Evolutionary conservation across 2,797 vertebrate genomes (phyloP), one percentile per base, ranked within the genome.

Genomic region (Dendrocincla fuliginosa): DNA sequence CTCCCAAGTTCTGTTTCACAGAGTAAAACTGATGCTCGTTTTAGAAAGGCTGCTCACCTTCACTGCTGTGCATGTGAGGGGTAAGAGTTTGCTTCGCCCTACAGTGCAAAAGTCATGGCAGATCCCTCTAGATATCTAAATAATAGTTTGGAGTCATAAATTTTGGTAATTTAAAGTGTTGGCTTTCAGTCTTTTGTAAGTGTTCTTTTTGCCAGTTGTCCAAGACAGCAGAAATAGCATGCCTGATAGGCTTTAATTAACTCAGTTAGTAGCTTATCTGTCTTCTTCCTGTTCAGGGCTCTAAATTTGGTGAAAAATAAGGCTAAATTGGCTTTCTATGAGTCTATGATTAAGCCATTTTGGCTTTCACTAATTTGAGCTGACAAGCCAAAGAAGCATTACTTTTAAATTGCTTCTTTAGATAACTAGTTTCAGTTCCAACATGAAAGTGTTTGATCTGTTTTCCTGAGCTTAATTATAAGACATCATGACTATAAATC

Each of bases 311-410:
- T 94, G 87, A 96, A 95, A 97, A 96, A 94, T 77, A 87, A 93
- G 42, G 57, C 75, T 93, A 93, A 94, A 94, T 93, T 96, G 25
- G 82, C 87, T 95, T 95, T 93, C 84, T 92, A 47, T 89, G 81
- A 85, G 71, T 91, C 65, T 89, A 78, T 71, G 87, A 94, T 90
- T 91, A 90, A 97, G 57, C 87, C 79, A 44, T 91, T 89, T 91
- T 94, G 92, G 61, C 64, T 85, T 89, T 93, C 50, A 52, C 89
- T 96, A 93, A 94, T 97, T 68, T 87, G 69, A 96, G 57, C 53
- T 95, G 95, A 96, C 96, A 96, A 96, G 79, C 87, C 87, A 91
- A 83, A 96, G 95, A 85, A 96, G 91, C 95, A 96, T 96, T 95
- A 93, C 95, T 95, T 96, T 96, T 96, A 95, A 97, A 96, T 96